Evolutionary conservation across 2,888 invertebrate species (phyloP), one percentile per base, ranked within the genome.

Genomic region (Ypsolopha sequella): DNA sequence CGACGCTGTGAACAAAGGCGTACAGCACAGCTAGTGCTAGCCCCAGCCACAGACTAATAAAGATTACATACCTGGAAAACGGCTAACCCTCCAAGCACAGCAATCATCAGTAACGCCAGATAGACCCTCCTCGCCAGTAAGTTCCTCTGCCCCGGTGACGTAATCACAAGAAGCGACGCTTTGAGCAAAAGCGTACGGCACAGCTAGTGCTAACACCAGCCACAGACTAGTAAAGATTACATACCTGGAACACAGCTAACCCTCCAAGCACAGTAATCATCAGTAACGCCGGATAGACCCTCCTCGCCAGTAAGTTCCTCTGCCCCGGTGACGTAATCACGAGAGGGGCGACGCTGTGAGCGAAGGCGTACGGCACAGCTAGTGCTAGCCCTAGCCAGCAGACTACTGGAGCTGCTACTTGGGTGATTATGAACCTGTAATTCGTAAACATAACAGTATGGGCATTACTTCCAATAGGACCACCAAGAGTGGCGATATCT

Each of bases 21-120:
- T 98, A 99, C n/a, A 99, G 99, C 59, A 97, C 87, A 0, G 98
- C 93, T 55, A 99, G 89, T 35, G 95, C 93, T 59, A 98, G 87
- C 3, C 98, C 97, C 62, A 98, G 92, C 70, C 92, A 92, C 94
- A 91, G 56, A 97, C 93, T 10, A 97, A 2, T 10, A 9, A 9
- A 10, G 3, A 13, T 34, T 7, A 3, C 4, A 34, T 50, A 59
- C 59, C 57, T 59, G 59, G 49, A 96, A 92, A 56, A 90, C 88
- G 53, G 93, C 81, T 59, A 95, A 88, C 48, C 89, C 88, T 51
- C 89, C 80, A 50, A 93, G 81, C 51, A 93, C 77, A 49, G 90
- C 89, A 34, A 93, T 84, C 48, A 96, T 85, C 65, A 98, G 87
- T 59, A 97, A 88, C 63, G 94, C 93, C 35, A 98, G 98, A 86